Evolutionary conservation across 2,888 invertebrate genomes (phyloP).

Genomic region (Pandemis cinnamomeana): DNA sequence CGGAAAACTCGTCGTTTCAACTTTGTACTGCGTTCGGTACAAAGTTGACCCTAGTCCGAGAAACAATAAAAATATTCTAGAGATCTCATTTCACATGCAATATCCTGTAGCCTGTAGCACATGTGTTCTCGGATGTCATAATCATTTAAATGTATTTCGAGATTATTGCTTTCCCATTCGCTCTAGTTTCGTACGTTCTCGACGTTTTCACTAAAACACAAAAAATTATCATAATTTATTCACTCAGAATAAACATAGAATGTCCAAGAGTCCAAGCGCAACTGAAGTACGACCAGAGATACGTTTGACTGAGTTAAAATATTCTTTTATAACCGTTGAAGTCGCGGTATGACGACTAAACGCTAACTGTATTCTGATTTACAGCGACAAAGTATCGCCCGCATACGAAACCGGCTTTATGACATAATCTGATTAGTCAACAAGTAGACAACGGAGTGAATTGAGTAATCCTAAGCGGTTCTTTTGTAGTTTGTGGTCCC

Average conservation of each 20-base stretch:
- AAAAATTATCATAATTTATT: constrained; percentile 32
- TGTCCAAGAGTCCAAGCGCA: constrained; percentile 2
- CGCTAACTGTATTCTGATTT: constrained; percentile 42
- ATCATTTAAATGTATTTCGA: constrained; percentile 33
- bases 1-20: constrained; percentile 24
- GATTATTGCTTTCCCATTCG: constrained; percentile 15
- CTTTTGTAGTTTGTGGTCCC: constrained; percentile 28
- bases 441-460: constrained; percentile 28
- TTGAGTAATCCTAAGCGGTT: constrained; percentile 36
- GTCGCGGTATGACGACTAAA: constrained; percentile 21
- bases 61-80: constrained; percentile 24
- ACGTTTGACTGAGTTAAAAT: constrained; percentile 3
- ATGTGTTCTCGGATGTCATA: constrained; percentile 38
- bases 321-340: constrained; percentile 14
- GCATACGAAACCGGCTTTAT: constrained; percentile 49
- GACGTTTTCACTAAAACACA: constrained; percentile 5
- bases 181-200: constrained; percentile 22
- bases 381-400: constrained; percentile 48
- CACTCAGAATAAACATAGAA: constrained; percentile 13
- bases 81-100: constrained; percentile 24
- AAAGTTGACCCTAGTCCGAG: constrained; percentile 21
- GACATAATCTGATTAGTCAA: constrained; percentile 57
- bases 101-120: constrained; percentile 35
- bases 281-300: background rate
- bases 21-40: constrained; percentile 5